Percentiles rank a stretch among this genome's conserved stretches.
Conservation (phyloP, 2,888 invertebrate genomes). For the Andrena hattorfiana region DNA sequence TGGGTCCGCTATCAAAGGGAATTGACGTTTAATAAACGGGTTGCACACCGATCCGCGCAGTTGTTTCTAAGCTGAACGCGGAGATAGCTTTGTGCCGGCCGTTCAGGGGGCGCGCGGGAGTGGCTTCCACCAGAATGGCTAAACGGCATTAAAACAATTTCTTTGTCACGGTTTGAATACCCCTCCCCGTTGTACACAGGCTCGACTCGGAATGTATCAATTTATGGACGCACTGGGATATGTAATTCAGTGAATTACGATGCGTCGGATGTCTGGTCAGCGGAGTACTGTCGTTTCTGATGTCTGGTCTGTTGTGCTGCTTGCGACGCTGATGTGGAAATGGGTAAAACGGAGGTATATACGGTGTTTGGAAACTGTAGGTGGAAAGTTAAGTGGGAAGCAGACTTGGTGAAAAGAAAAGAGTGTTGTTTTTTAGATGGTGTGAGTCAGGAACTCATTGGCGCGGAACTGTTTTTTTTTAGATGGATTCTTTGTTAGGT, state of each 20-base stretch:
- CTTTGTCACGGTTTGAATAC: conserved; percentile 2
- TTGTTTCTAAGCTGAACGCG: conserved; percentile 1
- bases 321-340: too few species aligned
- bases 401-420: too few species aligned
- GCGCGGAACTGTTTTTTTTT: too few species aligned
- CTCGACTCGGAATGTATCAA: neutral
- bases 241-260: conserved; percentile 7
- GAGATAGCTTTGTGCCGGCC: neutral
- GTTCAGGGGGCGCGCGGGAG: neutral
- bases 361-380: too few species aligned
- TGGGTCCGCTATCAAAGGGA: conserved; percentile 30
- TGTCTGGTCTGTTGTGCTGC: too few species aligned
- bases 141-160: conserved; percentile 13
- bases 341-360: too few species aligned
- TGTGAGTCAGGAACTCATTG: too few species aligned
- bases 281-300: neutral
- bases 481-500: too few species aligned
- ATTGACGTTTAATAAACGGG: conserved; percentile 45
- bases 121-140: conserved; percentile 4
- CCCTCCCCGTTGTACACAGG: neutral
- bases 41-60: neutral
- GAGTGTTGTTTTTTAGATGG: too few species aligned
- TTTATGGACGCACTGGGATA: neutral
- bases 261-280: neutral
- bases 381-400: too few species aligned